Conservation (phyloP, 30 jellyfish, hydroid and myxozoan genomes). For the Cassiopea andromeda region DNA sequence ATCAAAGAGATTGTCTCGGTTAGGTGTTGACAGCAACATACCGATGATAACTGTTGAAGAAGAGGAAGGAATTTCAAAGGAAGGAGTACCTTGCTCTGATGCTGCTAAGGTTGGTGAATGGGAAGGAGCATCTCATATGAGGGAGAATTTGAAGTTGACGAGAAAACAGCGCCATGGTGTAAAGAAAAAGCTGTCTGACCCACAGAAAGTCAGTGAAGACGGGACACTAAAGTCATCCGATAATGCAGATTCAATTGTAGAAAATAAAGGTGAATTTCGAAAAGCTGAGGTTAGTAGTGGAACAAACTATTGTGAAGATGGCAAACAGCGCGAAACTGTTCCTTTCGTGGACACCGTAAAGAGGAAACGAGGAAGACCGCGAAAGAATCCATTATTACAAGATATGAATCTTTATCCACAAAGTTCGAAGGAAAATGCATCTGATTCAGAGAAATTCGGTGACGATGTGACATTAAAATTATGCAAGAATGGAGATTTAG, state of each 20-base stretch:
- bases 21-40: background rate
- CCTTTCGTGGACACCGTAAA: background rate
- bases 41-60: background rate
- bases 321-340: background rate
- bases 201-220: background rate
- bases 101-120: background rate
- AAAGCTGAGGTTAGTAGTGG: background rate
- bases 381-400: background rate
- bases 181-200: background rate
- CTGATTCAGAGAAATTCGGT: background rate
- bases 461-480: background rate
- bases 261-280: background rate
- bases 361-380: conserved; percentile 49
- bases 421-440: background rate
- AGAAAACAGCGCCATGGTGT: background rate
- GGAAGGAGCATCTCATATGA: background rate
- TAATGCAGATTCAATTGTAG: background rate
- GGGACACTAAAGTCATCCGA: background rate
- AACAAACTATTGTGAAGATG: background rate
- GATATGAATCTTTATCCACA: background rate
- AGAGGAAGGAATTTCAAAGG: background rate
- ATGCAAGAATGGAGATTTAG: background rate
- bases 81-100: background rate
- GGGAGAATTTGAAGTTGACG: background rate
- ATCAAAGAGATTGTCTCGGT: background rate